These are phyloP conservation scores for Parauchenoglanis ngamensis DNA, from an alignment of 2,797 vertebrate genomes.

Conservation along the genomic window DNA sequence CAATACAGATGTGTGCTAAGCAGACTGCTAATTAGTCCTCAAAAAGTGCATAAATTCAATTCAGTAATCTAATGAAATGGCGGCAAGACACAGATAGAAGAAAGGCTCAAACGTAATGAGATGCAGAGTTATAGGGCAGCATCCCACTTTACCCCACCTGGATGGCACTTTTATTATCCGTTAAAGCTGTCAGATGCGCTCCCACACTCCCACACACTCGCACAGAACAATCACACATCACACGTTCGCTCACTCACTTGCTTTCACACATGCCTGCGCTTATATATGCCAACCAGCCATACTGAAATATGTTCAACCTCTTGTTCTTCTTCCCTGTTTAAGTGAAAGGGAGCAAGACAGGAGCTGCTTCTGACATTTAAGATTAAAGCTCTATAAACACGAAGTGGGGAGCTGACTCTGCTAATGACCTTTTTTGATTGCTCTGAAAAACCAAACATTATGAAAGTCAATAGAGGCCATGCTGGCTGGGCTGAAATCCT, in stretches of 20 bases:
- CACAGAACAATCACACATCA: constrained; percentile 34
- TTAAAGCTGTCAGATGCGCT: constrained; percentile 37
- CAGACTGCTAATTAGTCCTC: constrained; percentile 11
- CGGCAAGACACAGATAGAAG: neutral
- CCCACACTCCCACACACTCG: constrained; percentile 15
- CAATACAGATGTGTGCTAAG: constrained; percentile 7
- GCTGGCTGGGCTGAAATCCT: constrained; percentile 11
- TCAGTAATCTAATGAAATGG: neutral
- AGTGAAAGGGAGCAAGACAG: constrained; percentile 16
- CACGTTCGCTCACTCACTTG: constrained; percentile 11
- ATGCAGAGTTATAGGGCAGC: constrained; percentile 25
- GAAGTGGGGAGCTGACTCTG: constrained; percentile 18
- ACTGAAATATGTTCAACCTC: constrained; percentile 36
- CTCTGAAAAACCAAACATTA: constrained; percentile 37
- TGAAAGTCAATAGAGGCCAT: constrained; percentile 37
- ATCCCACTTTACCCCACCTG: constrained; percentile 28
- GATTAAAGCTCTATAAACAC: constrained; percentile 24
- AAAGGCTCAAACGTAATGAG: constrained; percentile 11
- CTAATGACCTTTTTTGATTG: constrained; percentile 48
- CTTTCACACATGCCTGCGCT: constrained; percentile 14
- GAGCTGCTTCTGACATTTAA: constrained; percentile 34
- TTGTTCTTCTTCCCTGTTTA: constrained; percentile 9
- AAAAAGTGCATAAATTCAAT: constrained; percentile 16
- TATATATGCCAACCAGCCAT: neutral
- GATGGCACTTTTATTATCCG: constrained; percentile 22